Base-by-base conservation (phyloP, 2,888 invertebrate genomes). In the Agriotes lineatus region DNA sequence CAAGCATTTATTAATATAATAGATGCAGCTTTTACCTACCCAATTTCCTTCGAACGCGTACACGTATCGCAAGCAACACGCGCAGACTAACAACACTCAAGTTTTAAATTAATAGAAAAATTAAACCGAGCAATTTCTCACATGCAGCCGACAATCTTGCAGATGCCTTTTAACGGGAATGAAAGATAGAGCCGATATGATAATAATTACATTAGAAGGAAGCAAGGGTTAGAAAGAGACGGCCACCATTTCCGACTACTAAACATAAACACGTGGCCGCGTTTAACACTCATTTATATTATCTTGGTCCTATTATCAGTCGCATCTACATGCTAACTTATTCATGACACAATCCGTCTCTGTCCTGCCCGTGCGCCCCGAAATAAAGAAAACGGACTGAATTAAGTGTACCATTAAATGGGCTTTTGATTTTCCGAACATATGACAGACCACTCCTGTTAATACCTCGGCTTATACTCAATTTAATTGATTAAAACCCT, bases 201-300 rank as follows among this genome's bases (percentile, higher is more conserved):
- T 45, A 42, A 64, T 57, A 62, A 62, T 62, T 62, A 52, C 14
- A 39, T 39, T 59, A 50, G 18, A 52, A 58, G 30, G 42, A 39
- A 58, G 37, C 19, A 37, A 10, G 12, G 20, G 18, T 25, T 45
- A 58, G 45, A 58, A 10, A 50, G 20, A 58, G 58, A 33, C 0
- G 12, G 44, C 39, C 19, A 45, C 48, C 67, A 72, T 61, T 68
- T 62, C 71, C 72, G 72, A 71, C 68, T 71, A 71, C 66, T 68
- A 71, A 74, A 71, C 63, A 60, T 61, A 68, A 72, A 71, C 79
- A 77, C 80, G 79, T 78, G 78, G 77, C 76, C 75, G 69, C 79
- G 77, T 80, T 80, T 80, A 80, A 79, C 80, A 80, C 80, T 77
- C 79, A 79, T 80, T 80, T 80, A 79, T 79, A 76, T 76, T 79